Evolutionary conservation across 2,888 invertebrate species (phyloP).

Genomic region (Conchocele bisecta): DNA sequence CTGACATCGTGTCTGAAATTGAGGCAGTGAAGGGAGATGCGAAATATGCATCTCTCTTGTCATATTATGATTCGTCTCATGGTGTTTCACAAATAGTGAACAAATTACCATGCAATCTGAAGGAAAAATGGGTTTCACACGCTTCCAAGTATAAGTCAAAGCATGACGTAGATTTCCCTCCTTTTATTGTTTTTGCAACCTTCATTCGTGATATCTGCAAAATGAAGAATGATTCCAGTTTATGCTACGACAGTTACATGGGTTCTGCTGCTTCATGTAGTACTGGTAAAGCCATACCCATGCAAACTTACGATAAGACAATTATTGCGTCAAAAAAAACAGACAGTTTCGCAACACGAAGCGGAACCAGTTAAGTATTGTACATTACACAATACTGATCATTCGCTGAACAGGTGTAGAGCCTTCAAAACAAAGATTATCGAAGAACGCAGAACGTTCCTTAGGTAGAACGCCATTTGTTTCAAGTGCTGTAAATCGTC

Average conservation of each 20-base stretch:
- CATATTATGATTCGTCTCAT: slow-evolving; percentile 16
- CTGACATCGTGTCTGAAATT: slow-evolving; percentile 19
- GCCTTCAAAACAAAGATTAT: slow-evolving; percentile 11
- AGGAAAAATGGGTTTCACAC: slow-evolving; percentile 17
- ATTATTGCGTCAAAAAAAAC: neutral
- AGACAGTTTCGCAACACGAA: neutral
- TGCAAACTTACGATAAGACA: no score
- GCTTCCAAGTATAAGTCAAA: slow-evolving; percentile 12
- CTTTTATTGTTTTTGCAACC: slow-evolving; percentile 10
- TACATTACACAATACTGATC: slow-evolving; percentile 6
- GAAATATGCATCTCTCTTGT: slow-evolving; percentile 4
- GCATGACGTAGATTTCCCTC: slow-evolving; percentile 5
- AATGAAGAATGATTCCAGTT: slow-evolving; percentile 17
- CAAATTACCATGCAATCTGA: slow-evolving; percentile 9
- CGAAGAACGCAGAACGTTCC: slow-evolving; percentile 7
- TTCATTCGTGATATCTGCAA: neutral
- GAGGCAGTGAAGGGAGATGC: slow-evolving; percentile 8
- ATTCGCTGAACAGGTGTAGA: slow-evolving; percentile 25
- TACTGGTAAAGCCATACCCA: no score
- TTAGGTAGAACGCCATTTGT: slow-evolving; percentile 8
- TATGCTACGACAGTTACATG: neutral
- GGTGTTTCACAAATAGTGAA: slow-evolving; percentile 14
- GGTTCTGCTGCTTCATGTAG: neutral
- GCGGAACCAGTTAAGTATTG: neutral
- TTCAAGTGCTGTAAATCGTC: slow-evolving; percentile 23